Evolutionary conservation across 92 coral and sea anemone genomes (phyloP).

Genomic region (Bergia sp.): DNA sequence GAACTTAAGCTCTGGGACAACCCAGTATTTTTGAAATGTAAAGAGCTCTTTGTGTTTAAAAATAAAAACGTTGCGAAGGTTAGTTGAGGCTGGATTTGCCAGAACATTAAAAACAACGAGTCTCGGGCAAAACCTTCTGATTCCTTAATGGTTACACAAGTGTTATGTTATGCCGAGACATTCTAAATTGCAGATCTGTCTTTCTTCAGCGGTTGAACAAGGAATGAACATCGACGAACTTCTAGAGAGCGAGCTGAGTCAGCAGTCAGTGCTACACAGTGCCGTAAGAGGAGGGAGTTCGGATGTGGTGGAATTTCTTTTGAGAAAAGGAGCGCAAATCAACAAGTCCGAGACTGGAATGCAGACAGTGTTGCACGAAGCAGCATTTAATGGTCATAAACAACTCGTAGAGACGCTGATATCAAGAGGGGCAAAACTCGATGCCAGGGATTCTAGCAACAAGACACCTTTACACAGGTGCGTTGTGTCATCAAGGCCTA

Average conservation of each 20-base stretch:
- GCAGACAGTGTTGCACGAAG: constrained; percentile 33
- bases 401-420: constrained; percentile 24
- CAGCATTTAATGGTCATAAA: constrained; percentile 31
- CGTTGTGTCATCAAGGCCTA: neutral
- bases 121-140: too few relatives aligned
- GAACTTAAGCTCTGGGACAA: too few relatives aligned
- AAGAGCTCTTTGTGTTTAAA: too few relatives aligned
- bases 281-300: constrained; percentile 38
- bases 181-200: neutral
- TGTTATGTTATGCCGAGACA: neutral
- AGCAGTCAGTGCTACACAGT: constrained; percentile 33
- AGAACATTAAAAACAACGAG: too few relatives aligned
- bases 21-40: too few relatives aligned
- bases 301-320: constrained; percentile 24
- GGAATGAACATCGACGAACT: constrained; percentile 5
- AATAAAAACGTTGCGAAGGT: too few relatives aligned
- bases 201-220: constrained; percentile 1
- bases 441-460: constrained; percentile 17
- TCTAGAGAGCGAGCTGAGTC: constrained; percentile 1
- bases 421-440: constrained; percentile 35
- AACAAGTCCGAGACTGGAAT: constrained; percentile 14
- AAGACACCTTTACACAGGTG: constrained; percentile 45
- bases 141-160: neutral
- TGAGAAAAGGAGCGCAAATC: constrained; percentile 26
- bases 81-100: too few relatives aligned